Base-by-base conservation (phyloP, 2,797 vertebrate genomes). In the Eulemur albifrons region DNA sequence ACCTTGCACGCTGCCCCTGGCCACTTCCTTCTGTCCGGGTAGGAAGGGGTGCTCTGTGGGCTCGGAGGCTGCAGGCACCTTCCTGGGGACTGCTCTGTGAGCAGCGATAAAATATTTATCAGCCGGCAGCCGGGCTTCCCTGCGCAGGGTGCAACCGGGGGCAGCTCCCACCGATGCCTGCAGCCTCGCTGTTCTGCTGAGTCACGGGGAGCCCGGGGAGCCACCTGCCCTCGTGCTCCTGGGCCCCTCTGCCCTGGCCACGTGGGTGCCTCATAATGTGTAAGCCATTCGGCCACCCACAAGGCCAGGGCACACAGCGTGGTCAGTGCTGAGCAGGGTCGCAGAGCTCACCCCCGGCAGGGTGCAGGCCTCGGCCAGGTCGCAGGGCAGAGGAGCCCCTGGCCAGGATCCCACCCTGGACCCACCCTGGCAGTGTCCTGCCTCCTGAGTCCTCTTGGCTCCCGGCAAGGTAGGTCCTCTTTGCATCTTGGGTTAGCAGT, bases 101-200 rank as follows among this genome's bases (percentile, higher is more conserved):
- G 69, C 50, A 0, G 38, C 18, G 84, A 97, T 97, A 81, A 97
- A 98, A 95, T 96, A 97, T 97, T 96, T 40, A 96, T 94, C 92
- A 59, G 27, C 48, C 0, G 0, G 54, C 82, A 35, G 92, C 89
- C 4, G 57, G 94, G 70, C 65, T 75, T 75, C 86, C 96, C 93
- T 18, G 79, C 61, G 0, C 1, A 40, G 81, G 65, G 23, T 1
- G 32, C 40, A 4, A 27, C 5, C 0, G 30, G 70, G 77, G 65
- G 54, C 67, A 20, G 45, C 61, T 30, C 86, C 80, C 61, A 23
- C 83, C 8, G 2, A 6, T 52, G 35, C 75, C 88, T 23, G 48
- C 59, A 20, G 52, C 90, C 87, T 38, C 2, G 1, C 83, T 2
- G 48, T 79, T 70, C 69, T 2, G 81, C 97, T 96, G 94, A 97